These are phyloP conservation scores for Salarias fasciatus DNA, from an alignment of 2,797 vertebrate genomes.

Conservation along the genomic window DNA sequence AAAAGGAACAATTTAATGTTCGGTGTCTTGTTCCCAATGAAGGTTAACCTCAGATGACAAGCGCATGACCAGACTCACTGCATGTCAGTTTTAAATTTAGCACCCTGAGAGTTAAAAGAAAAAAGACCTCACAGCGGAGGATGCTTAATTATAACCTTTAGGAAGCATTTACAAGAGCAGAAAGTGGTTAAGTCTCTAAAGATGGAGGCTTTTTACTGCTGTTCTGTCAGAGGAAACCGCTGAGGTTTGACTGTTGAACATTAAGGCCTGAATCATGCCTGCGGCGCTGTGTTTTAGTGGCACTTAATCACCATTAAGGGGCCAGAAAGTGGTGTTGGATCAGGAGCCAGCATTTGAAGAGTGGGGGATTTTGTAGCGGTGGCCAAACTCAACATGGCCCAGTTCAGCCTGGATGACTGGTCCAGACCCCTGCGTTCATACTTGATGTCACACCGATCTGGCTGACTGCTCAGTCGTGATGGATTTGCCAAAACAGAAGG, in stretches of 20 bases:
- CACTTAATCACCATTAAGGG: conserved; percentile 40
- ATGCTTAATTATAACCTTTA: conserved; percentile 21
- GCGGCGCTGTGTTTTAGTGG: conserved; percentile 14
- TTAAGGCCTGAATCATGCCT: conserved; percentile 1
- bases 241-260: conserved; percentile 16
- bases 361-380: conserved; percentile 10
- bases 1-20: no score
- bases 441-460: conserved; percentile 15
- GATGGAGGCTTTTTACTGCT: conserved; percentile 15
- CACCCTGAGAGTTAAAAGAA: not conserved
- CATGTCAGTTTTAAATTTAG: not conserved
- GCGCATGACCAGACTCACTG: not conserved
- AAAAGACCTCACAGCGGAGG: conserved; percentile 6
- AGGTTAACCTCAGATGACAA: not conserved
- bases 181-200: conserved; percentile 8
- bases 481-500: not conserved
- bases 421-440: conserved; percentile 6
- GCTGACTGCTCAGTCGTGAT: conserved; percentile 2
- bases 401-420: conserved; percentile 18
- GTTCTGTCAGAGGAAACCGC: conserved; percentile 22
- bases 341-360: conserved; percentile 26
- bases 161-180: conserved; percentile 13
- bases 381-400: conserved; percentile 17
- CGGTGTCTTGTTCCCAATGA: no score
- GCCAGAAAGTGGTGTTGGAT: conserved; percentile 24